These are phyloP conservation scores for Microctonus hyperodae DNA, from an alignment of 2,888 invertebrate genomes.

Conservation along the genomic window DNA sequence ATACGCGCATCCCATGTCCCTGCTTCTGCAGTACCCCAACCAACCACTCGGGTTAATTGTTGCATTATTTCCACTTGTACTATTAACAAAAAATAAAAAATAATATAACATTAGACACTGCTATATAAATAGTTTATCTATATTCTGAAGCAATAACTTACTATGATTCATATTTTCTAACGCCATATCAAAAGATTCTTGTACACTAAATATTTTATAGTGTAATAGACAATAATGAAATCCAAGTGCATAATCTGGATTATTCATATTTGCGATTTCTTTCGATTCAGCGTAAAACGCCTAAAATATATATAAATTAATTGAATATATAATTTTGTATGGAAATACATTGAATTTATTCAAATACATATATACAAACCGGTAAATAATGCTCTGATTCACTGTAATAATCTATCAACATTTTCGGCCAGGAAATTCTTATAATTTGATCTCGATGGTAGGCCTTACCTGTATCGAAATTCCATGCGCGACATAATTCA, in stretches of 20 bases:
- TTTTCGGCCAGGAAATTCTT: not conserved
- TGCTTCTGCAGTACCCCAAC: not conserved
- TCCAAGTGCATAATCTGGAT: slow-evolving; percentile 17
- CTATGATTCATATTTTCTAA: slow-evolving; percentile 21
- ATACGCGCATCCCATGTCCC: not conserved
- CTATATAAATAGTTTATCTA: not conserved
- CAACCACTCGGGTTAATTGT: slow-evolving; percentile 38
- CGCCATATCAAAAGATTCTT: not conserved
- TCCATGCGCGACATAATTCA: not conserved
- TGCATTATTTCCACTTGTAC: slow-evolving; percentile 9
- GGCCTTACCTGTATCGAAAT: no score
- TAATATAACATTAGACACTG: no score
- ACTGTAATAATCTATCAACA: not conserved
- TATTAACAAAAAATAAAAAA: not conserved
- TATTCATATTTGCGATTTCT: not conserved
- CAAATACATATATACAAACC: not conserved
- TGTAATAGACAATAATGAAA: slow-evolving; percentile 14
- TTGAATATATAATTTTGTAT: not conserved
- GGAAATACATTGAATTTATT: not conserved
- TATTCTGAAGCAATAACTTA: not conserved
- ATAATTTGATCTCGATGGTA: not conserved
- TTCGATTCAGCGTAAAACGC: not conserved
- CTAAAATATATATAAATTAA: not conserved
- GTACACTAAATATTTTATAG: not conserved
- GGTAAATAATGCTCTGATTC: not conserved